Evolutionary conservation across 2,113 vertebrate genomes (phyloP).

Genomic region (Sprattus sprattus): DNA sequence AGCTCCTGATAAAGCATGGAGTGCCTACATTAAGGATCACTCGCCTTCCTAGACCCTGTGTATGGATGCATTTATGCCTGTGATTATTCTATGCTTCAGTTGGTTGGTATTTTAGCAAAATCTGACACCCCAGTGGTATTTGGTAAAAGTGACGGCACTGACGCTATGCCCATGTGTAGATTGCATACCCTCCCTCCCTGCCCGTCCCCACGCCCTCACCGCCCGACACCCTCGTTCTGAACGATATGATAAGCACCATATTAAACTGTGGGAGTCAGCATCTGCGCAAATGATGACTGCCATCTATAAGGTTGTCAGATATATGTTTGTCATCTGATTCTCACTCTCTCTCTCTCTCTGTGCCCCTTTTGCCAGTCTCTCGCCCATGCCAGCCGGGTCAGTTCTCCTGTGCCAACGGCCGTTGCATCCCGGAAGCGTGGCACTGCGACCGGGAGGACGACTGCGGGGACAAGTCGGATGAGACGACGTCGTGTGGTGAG

Average conservation of each 20-base stretch:
- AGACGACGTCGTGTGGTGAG: constrained; percentile 89
- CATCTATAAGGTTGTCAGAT: background rate
- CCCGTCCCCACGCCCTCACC: too few relatives aligned
- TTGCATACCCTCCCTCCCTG: too few relatives aligned
- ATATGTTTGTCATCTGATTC: background rate
- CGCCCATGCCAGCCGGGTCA: constrained; percentile 80
- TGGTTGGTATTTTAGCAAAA: background rate
- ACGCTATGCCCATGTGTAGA: too few relatives aligned
- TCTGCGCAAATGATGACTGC: background rate
- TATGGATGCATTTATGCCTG: background rate
- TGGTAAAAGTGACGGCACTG: too few relatives aligned
- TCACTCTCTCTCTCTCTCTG: background rate
- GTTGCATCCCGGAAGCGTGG: constrained; percentile 88
- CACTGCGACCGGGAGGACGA: constrained; percentile 91
- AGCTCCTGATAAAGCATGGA: constrained; percentile 38
- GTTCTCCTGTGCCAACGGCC: constrained; percentile 89
- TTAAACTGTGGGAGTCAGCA: too few relatives aligned
- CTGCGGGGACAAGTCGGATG: constrained; percentile 89
- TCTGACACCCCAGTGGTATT: too few relatives aligned
- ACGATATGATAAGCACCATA: too few relatives aligned
- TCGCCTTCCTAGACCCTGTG: background rate
- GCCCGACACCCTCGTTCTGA: too few relatives aligned
- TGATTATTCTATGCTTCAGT: background rate
- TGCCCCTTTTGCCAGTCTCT: constrained; percentile 74
- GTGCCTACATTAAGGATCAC: constrained; percentile 23